phyloP scores from a whole-genome alignment of 2,113 vertebrate genomes.

The Trematocara variabile region DNA sequence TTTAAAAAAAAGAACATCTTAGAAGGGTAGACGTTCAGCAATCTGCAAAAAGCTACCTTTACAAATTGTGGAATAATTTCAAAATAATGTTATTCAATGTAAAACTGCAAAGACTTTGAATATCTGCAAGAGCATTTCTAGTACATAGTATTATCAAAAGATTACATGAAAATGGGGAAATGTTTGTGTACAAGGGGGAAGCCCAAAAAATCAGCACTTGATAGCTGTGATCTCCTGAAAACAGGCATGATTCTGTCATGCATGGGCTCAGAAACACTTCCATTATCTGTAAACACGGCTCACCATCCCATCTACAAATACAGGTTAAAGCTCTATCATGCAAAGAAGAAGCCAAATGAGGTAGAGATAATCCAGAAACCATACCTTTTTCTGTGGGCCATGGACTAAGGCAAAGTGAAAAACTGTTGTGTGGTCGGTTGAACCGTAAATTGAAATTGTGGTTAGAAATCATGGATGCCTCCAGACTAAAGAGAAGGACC shows the following conservation, averaged over 20 bases:
- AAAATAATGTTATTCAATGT: not conserved
- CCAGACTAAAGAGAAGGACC: not conserved
- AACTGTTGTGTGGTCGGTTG: not conserved
- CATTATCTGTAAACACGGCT: not conserved
- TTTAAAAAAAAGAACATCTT: not conserved
- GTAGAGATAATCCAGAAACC: not conserved
- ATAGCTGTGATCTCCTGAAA: not conserved
- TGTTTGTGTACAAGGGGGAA: rapidly evolving
- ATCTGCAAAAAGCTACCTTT: not conserved
- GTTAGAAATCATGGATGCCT: not conserved
- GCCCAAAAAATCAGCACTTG: not conserved
- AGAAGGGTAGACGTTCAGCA: not conserved
- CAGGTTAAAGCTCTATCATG: not conserved
- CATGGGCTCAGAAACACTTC: not conserved
- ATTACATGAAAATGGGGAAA: not conserved
- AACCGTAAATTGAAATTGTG: not conserved
- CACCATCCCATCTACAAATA: not conserved
- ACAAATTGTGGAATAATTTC: not conserved
- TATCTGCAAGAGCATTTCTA: rapidly evolving
- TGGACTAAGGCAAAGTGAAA: not conserved
- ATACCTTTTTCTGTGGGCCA: not conserved
- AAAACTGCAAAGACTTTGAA: not conserved
- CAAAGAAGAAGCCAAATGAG: not conserved
- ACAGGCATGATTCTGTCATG: not conserved
- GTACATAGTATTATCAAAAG: not conserved